Conservation (phyloP, 1,140 invertebrate species). For the Ooceraea biroi region DNA sequence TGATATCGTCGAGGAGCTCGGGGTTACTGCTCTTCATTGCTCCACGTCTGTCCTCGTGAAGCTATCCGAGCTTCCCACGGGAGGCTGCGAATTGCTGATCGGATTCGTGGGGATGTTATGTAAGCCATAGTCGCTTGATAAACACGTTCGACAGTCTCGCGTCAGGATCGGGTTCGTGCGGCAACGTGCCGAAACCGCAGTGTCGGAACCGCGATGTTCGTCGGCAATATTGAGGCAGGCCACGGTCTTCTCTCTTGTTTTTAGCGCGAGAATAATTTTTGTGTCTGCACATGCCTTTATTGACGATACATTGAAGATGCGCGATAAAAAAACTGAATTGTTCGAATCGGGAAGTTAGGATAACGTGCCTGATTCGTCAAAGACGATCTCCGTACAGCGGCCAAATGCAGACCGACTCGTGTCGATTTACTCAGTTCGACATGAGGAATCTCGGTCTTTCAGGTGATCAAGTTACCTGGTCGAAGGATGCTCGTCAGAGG, state of each 20-base stretch:
- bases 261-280: not conserved
- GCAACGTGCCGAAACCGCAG: slow-evolving; percentile 2
- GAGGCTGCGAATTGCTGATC: slow-evolving; percentile 64
- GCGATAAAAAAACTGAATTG: not conserved
- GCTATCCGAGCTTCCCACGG: slow-evolving; percentile 60
- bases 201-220: not conserved
- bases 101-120: slow-evolving; percentile 71
- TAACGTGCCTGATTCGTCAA: not conserved
- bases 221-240: not conserved
- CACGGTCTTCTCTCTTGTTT: not conserved
- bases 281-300: not conserved
- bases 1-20: slow-evolving; percentile 10
- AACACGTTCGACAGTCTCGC: slow-evolving; percentile 40
- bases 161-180: not conserved
- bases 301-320: not conserved
- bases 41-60: slow-evolving; percentile 25
- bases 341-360: not conserved
- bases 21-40: slow-evolving; percentile 52
- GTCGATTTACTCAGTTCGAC: not conserved
- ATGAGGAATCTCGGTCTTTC: slow-evolving; percentile 61
- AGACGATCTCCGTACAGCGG: not conserved
- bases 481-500: slow-evolving; percentile 31
- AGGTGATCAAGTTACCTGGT: slow-evolving; percentile 66
- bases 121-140: slow-evolving; percentile 58
- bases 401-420: not conserved